phyloP scores from a whole-genome alignment of 2,888 invertebrate genomes.

The Aethes cnicana region DNA sequence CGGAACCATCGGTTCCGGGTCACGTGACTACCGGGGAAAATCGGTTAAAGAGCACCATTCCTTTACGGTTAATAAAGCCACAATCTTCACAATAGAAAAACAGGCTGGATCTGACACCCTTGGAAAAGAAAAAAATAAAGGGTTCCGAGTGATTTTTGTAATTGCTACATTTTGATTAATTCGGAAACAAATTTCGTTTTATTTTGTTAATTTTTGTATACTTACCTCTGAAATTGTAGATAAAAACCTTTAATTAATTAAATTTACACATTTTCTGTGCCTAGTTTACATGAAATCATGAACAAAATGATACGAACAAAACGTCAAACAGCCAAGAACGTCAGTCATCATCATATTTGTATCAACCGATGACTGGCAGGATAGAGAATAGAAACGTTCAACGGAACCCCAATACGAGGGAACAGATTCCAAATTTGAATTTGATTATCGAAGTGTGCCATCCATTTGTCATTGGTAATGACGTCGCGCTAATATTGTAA shows the following conservation, averaged over 20 bases:
- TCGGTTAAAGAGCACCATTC: slow-evolving; percentile 76
- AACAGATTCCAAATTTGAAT: slow-evolving; percentile 82
- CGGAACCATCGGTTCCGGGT: slow-evolving; percentile 76
- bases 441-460: slow-evolving; percentile 82
- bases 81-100: slow-evolving; percentile 78
- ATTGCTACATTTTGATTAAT: too few relatives aligned
- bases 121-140: slow-evolving; percentile 58
- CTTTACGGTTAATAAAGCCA: slow-evolving; percentile 80
- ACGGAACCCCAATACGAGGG: slow-evolving; percentile 36
- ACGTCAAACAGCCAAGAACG: not conserved
- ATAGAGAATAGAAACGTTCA: slow-evolving; percentile 9
- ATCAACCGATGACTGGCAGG: slow-evolving; percentile 18
- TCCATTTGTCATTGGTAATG: slow-evolving; percentile 82
- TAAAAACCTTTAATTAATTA: too few relatives aligned
- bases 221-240: too few relatives aligned
- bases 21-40: slow-evolving; percentile 84
- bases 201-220: too few relatives aligned
- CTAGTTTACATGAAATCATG: too few relatives aligned
- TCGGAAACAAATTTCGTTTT: too few relatives aligned
- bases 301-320: too few relatives aligned
- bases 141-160: slow-evolving; percentile 14
- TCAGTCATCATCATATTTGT: slow-evolving; percentile 18
- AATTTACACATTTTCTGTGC: too few relatives aligned
- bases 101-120: slow-evolving; percentile 62
- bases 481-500: slow-evolving; percentile 79